Evolutionary conservation across 53 echinoderm and acorn worm species (phyloP), one percentile per base, ranked within the genome.

Genomic region (Echinarachnius parma): DNA sequence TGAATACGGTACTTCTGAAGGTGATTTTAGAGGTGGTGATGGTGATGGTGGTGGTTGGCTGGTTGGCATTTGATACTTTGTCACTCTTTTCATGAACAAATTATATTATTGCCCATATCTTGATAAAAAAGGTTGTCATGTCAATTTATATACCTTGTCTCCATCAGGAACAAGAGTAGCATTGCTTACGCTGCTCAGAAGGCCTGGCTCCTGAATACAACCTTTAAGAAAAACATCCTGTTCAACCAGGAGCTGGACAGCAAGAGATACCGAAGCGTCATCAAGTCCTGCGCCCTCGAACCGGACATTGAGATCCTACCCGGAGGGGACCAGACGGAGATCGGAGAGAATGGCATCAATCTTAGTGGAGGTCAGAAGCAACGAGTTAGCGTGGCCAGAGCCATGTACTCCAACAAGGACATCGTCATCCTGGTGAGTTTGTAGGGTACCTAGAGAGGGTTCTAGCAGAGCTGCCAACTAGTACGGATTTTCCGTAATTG

Each of bases 281-380:
- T 72, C 39, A 56, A 37, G 68, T 48, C 90, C 16, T 90, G 90
- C 19, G 86, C 86, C 34, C 49, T 90, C 8, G 75, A 78, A 55
- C 86, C 90, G 21, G 90, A 90, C 62, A 90, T 90, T 29, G 82
- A 82, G 14, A 90, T 90, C 35, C 64, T 89, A 30, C 89, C 89
- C 5, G 89, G 77, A 0, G 84, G 89, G 26, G 89, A 89, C 21
- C 62, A 77, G 71, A 89, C 89, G 4, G 89, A 89, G 77, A 89
- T 89, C 31, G 89, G 89, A n/a, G 89, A 89, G 62, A 89, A 89
- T 48, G 89, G 89, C 32, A 89, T 89, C 55, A 89, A 89, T 30
- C 78, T 89, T 22, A 89, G 89, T 52, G 85, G 89, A 13, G 89
- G 89, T n/a, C 89, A 89, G 77, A 89, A 89, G 46, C 89, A 89